Conservation (phyloP, 92 coral and sea anemone species). For the Paragorgia papillata region DNA sequence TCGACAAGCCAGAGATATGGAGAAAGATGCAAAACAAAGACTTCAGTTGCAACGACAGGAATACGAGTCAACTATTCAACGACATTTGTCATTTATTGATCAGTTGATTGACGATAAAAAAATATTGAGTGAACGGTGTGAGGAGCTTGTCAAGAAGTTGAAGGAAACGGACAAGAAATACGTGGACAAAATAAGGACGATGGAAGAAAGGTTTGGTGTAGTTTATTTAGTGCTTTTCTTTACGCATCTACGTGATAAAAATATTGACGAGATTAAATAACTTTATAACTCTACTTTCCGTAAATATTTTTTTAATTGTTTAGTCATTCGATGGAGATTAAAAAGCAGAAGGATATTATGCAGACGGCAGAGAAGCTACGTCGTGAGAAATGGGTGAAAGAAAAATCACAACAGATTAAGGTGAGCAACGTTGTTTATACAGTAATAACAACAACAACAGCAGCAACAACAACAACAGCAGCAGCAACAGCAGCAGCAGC, state of each 20-base stretch:
- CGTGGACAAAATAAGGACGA: slow-evolving; percentile 75
- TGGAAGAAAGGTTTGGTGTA: slow-evolving; percentile 78
- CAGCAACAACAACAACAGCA: no score
- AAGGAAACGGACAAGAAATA: slow-evolving; percentile 93
- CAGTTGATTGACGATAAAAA: slow-evolving; percentile 98
- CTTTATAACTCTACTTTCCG: no score
- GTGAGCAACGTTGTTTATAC: slow-evolving; percentile 30
- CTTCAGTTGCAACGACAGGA: slow-evolving; percentile 88
- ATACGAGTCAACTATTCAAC: slow-evolving; percentile 91
- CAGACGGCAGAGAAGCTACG: slow-evolving; percentile 90
- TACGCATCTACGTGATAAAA: no score
- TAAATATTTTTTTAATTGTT: neutral
- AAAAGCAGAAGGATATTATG: slow-evolving; percentile 92
- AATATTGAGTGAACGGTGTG: slow-evolving; percentile 89
- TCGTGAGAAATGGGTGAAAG: slow-evolving; percentile 94
- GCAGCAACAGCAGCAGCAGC: no score
- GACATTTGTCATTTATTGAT: slow-evolving; percentile 96
- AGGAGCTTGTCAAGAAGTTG: slow-evolving; percentile 87
- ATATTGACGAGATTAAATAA: no score
- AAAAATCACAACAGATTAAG: slow-evolving; percentile 98
- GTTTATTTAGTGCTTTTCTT: neutral
- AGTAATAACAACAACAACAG: no score
- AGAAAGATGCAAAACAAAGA: slow-evolving; percentile 88
- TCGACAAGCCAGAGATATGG: slow-evolving; percentile 95
- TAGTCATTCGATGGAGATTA: slow-evolving; percentile 85